Evolutionary conservation across 92 coral and sea anemone species (phyloP).

Genomic region (Heteractis magnifica): DNA sequence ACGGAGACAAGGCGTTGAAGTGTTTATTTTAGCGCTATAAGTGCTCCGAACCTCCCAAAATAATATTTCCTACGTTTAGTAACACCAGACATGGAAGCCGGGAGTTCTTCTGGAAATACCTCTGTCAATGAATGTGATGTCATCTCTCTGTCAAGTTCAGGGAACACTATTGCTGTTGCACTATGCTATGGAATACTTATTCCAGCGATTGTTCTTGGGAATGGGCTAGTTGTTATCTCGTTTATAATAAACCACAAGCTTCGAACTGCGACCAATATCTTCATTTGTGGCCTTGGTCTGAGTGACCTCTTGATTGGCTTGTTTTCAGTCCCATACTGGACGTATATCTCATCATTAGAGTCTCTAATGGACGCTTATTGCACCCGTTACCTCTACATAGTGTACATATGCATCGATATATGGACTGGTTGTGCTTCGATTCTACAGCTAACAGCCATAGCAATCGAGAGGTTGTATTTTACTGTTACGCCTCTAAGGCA

Average conservation of each 20-base stretch:
- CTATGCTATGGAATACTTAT: slow-evolving; percentile 55
- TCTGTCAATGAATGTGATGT: slow-evolving; percentile 8
- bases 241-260: slow-evolving; percentile 61
- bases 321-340: slow-evolving; percentile 84
- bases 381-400: slow-evolving; percentile 35
- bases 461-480: slow-evolving; percentile 77
- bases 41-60: neutral
- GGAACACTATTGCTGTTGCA: slow-evolving; percentile 48
- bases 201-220: slow-evolving; percentile 72
- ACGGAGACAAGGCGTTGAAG: neutral
- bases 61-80: neutral
- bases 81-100: neutral
- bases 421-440: slow-evolving; percentile 92
- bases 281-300: slow-evolving; percentile 78
- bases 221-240: slow-evolving; percentile 75
- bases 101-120: neutral
- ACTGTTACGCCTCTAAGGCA: slow-evolving; percentile 72
- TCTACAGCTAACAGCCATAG: slow-evolving; percentile 85
- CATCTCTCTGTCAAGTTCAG: slow-evolving; percentile 22
- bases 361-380: slow-evolving; percentile 48
- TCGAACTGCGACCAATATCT: slow-evolving; percentile 80
- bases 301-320: slow-evolving; percentile 83
- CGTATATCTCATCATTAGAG: slow-evolving; percentile 57
- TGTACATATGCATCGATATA: slow-evolving; percentile 70
- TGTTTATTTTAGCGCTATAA: neutral